A percentile compares a stretch with the other conserved stretches of the same genome.
Evolutionary conservation across 2,113 vertebrate species (phyloP).

Genomic region (Microcebus lehilahytsara): DNA sequence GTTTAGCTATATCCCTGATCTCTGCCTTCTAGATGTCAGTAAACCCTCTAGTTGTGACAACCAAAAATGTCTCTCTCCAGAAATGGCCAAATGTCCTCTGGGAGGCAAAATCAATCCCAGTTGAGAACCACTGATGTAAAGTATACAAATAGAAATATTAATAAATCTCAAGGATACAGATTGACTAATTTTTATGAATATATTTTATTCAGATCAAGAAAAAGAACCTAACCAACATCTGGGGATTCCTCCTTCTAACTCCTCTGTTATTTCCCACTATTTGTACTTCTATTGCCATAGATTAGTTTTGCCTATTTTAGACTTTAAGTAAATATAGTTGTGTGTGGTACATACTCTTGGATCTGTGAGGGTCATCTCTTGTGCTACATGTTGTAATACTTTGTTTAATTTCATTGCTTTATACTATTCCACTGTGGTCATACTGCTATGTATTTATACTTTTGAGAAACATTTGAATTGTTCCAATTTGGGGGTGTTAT

Average conservation of each 20-base stretch:
- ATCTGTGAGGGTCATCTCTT: background rate
- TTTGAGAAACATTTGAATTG: background rate
- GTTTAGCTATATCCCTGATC: background rate
- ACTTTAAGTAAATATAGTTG: background rate
- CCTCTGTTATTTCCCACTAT: background rate
- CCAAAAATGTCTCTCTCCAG: background rate
- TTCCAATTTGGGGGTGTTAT: background rate
- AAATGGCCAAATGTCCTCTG: background rate
- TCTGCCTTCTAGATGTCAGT: background rate
- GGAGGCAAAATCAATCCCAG: background rate
- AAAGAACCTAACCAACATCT: background rate
- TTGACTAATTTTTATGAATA: background rate
- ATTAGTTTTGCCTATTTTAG: background rate
- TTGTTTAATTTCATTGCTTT: background rate
- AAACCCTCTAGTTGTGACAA: background rate
- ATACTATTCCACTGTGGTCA: background rate
- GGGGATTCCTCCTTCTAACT: background rate
- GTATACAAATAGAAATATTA: background rate
- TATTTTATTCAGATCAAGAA: background rate
- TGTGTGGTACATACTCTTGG: background rate
- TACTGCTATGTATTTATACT: background rate
- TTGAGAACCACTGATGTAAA: background rate
- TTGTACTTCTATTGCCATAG: background rate
- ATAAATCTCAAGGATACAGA: background rate
- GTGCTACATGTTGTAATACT: background rate